Evolutionary conservation across 2,113 vertebrate species (phyloP), one percentile per base, ranked within the genome.

Genomic region (Cyphomyrus discorhynchus): DNA sequence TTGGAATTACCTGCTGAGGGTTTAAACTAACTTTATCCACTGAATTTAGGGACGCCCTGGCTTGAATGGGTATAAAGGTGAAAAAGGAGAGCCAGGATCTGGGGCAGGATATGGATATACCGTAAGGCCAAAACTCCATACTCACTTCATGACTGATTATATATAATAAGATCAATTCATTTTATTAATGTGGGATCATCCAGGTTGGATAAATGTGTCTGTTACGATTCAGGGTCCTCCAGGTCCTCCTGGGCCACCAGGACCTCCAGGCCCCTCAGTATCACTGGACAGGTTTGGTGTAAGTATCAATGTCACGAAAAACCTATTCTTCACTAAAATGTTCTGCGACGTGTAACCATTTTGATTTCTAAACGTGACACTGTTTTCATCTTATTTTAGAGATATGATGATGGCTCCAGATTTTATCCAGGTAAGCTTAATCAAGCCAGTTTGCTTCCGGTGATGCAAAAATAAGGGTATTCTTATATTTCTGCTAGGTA

Each of bases 21-120:
- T 27, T n/a, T 19, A 42, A 8, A 4, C 35, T 7, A 11, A 62
- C 35, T 66, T 27, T 10, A n/a, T 10, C 8, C 56, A 19, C 82
- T 70, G 31, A 27, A 89, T 88, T 31, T 91, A 97, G 97, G 97
- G 97, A 47, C 97, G 97, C 27, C 96, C 96, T 0, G 96, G 97
- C 35, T 94, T 96, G 93, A 97, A 97, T 0, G 97, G 97, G 21
- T 58, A 96, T 90, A 97, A 97, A 89, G 97, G 97, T 0, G 96
- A 97, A 91, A 97, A 97, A 88, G 97, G 97, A 0, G 96, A 97
- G 47, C 92, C 95, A 0, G 95, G 95, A 0, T 1, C 91, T 85
- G 90, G 91, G 0, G 0, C 91, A 0, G 11, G 92, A 0, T 91
- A 92, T 13, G 92, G 94, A 56, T 31, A 91, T 39, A 91, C 27